Evolutionary conservation across 2,888 invertebrate genomes (phyloP).

Genomic region (Aleiodes testaceus): DNA sequence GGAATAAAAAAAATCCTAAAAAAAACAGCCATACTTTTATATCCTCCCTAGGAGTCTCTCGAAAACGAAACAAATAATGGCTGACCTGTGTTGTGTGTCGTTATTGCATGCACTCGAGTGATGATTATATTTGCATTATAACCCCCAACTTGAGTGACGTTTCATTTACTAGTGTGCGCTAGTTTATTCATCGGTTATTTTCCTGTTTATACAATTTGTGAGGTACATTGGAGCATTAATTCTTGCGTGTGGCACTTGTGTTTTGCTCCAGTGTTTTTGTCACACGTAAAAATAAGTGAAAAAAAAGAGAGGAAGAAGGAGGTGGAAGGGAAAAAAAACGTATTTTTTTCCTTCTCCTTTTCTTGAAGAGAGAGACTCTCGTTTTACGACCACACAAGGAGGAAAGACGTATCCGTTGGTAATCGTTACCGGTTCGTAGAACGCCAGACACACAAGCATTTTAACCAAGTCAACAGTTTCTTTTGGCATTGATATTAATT

Average conservation of each 20-base stretch:
- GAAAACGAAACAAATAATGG: conserved; percentile 59
- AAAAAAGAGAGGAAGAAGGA: neutral
- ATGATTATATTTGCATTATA: conserved; percentile 49
- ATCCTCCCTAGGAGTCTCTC: conserved; percentile 17
- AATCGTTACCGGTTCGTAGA: neutral
- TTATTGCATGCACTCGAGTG: conserved; percentile 58
- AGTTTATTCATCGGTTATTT: conserved; percentile 32
- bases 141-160: conserved; percentile 43
- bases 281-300: neutral
- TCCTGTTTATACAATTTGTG: neutral
- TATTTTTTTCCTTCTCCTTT: conserved; percentile 1
- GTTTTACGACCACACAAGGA: conserved; percentile 3
- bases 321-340: conserved; percentile 3
- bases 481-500: conserved; percentile 5
- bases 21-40: conserved; percentile 1
- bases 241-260: conserved; percentile 3
- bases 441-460: neutral
- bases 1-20: neutral
- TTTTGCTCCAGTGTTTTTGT: conserved; percentile 17
- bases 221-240: neutral
- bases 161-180: conserved; percentile 28
- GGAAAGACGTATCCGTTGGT: neutral
- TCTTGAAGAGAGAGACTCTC: neutral
- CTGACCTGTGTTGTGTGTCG: conserved; percentile 59
- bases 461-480: conserved; percentile 14